Conservation (phyloP, 2,797 vertebrate genomes). For the Sphenopsis melanotis region DNA sequence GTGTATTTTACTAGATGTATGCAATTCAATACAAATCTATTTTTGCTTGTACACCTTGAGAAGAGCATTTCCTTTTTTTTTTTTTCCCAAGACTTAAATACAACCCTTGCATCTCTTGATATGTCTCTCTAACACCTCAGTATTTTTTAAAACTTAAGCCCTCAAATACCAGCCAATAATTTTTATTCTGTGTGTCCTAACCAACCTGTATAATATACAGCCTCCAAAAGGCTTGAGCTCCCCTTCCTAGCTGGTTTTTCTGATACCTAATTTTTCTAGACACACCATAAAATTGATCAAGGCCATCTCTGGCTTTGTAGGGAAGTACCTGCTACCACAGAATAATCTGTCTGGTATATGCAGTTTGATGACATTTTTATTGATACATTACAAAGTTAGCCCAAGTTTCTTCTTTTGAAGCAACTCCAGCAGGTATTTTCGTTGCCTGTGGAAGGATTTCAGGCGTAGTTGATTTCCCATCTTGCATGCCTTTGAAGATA, state of each 20-base stretch:
- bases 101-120: background rate
- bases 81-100: background rate
- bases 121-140: background rate
- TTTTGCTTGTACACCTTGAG: background rate
- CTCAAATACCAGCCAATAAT: background rate
- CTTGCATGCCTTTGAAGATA: background rate
- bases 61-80: background rate
- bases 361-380: conserved; percentile 46
- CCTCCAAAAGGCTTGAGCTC: background rate
- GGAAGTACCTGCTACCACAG: background rate
- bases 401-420: conserved; percentile 44
- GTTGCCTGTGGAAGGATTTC: conserved; percentile 27
- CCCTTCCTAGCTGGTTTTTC: background rate
- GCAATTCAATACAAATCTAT: background rate
- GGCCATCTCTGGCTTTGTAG: background rate
- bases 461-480: conserved; percentile 1
- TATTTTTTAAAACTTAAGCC: background rate
- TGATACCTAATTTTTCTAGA: conserved; percentile 33
- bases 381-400: conserved; percentile 34
- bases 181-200: background rate
- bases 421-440: conserved; percentile 7
- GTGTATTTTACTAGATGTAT: background rate
- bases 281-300: conserved; percentile 26
- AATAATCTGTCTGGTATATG: conserved; percentile 14
- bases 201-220: background rate